A percentile compares a stretch with the other conserved stretches of the same genome.
phyloP scores from a whole-genome alignment of 1,140 invertebrate genomes.

The Aphelinus atriplicis region DNA sequence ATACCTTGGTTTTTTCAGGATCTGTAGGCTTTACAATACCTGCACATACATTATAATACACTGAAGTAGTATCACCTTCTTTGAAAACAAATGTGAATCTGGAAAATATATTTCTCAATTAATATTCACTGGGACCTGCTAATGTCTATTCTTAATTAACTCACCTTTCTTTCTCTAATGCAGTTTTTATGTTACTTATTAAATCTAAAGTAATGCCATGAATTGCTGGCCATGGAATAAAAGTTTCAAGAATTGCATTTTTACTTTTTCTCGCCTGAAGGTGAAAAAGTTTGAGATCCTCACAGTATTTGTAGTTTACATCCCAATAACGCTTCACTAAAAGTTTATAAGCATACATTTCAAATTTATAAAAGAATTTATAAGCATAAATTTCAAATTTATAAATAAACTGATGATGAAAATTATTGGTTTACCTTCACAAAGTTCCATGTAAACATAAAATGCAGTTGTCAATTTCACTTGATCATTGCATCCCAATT shows the following conservation, averaged over 20 bases:
- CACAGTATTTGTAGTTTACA: constrained; percentile 58
- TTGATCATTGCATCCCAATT: constrained; percentile 61
- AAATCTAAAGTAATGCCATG: constrained; percentile 52
- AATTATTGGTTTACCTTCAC: constrained; percentile 56
- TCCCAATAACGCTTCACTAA: constrained; percentile 56
- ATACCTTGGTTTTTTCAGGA: constrained; percentile 51
- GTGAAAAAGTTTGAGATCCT: constrained; percentile 56
- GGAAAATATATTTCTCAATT: constrained; percentile 31
- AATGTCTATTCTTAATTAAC: constrained; percentile 13
- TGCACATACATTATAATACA: constrained; percentile 57
- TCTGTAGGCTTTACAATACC: constrained; percentile 56
- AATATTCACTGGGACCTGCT: background rate
- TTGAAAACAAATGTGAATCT: constrained; percentile 63
- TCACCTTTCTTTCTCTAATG: constrained; percentile 46
- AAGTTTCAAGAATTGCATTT: constrained; percentile 52
- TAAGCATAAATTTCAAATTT: constrained; percentile 12
- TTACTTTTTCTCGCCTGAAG: constrained; percentile 54
- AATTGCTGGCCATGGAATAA: constrained; percentile 54
- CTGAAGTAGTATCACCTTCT: constrained; percentile 56
- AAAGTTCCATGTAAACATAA: constrained; percentile 62
- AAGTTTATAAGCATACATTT: constrained; percentile 21
- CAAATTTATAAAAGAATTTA: constrained; percentile 1
- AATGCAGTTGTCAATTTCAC: constrained; percentile 59
- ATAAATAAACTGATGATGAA: constrained; percentile 22
- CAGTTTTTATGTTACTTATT: constrained; percentile 58